Evolutionary conservation across 2,888 invertebrate species (phyloP).

Genomic region (Gerosis bhagava): DNA sequence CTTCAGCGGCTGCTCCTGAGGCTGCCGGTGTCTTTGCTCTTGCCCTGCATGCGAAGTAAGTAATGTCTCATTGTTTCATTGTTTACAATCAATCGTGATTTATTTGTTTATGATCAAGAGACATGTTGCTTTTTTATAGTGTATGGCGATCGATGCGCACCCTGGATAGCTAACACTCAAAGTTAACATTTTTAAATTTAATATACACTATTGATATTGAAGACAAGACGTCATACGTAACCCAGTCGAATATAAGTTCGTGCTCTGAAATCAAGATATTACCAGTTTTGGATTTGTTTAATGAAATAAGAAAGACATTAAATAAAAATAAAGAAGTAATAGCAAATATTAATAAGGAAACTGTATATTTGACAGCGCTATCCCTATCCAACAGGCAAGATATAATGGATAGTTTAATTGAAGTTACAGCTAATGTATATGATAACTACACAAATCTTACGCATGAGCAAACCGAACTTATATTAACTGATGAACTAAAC

Average conservation of each 20-base stretch:
- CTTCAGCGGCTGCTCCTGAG: conserved; percentile 99
- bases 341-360: conserved; percentile 49
- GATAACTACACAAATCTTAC: conserved; percentile 56
- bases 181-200: conserved; percentile 55
- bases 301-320: conserved; percentile 50
- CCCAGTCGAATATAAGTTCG: conserved; percentile 36
- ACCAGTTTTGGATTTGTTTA: conserved; percentile 50
- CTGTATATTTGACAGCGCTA: conserved; percentile 53
- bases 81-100: no score
- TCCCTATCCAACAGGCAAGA: conserved; percentile 61
- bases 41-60: conserved; percentile 98
- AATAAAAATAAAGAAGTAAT: conserved; percentile 48
- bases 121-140: no score
- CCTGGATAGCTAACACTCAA: no score
- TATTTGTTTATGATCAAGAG: no score
- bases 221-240: conserved; percentile 42
- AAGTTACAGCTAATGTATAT: conserved; percentile 45
- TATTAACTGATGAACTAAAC: conserved; percentile 48
- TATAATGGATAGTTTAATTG: conserved; percentile 52
- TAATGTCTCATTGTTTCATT: no score
- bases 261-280: conserved; percentile 48
- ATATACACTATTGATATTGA: conserved; percentile 53
- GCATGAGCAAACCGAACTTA: conserved; percentile 41
- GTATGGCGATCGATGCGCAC: no score
- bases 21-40: conserved; percentile 99